Percentiles rank a stretch among this genome's conserved stretches.
Conservation (phyloP, 2,113 vertebrate species). For the Spheniscus mendiculus region DNA sequence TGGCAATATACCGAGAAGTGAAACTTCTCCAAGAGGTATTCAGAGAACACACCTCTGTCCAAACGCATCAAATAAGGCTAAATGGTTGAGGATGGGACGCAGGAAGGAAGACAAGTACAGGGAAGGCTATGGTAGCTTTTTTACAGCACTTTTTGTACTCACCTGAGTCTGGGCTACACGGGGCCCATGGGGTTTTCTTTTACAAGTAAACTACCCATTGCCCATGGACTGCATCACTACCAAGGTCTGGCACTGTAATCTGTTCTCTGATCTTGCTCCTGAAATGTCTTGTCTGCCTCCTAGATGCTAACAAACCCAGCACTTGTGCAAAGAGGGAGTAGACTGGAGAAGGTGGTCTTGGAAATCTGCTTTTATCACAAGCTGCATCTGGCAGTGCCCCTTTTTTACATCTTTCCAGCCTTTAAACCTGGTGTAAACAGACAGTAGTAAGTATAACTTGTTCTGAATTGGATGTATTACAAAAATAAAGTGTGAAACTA, state of each 20-base stretch:
- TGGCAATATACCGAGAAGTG: not conserved
- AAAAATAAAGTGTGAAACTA: not conserved
- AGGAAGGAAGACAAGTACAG: not conserved
- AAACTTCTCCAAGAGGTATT: not conserved
- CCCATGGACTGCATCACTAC: not conserved
- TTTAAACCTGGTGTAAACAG: not conserved
- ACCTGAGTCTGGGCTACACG: not conserved
- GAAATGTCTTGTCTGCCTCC: not conserved
- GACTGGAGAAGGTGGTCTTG: not conserved
- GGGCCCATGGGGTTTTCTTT: not conserved
- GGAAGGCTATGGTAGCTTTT: not conserved
- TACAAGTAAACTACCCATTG: not conserved
- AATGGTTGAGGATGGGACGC: not conserved
- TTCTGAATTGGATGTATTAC: not conserved
- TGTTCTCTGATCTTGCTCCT: not conserved
- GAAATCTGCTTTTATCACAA: not conserved
- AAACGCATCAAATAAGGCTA: not conserved
- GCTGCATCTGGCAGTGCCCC: not conserved
- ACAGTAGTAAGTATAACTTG: not conserved
- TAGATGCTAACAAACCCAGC: not conserved
- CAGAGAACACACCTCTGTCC: not conserved
- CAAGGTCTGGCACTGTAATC: not conserved
- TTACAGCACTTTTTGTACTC: not conserved
- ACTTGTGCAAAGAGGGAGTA: not conserved
- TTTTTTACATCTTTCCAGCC: not conserved